These are phyloP conservation scores for Elephantulus edwardii DNA, from an alignment of 2,113 vertebrate species.

Conservation along the genomic window DNA sequence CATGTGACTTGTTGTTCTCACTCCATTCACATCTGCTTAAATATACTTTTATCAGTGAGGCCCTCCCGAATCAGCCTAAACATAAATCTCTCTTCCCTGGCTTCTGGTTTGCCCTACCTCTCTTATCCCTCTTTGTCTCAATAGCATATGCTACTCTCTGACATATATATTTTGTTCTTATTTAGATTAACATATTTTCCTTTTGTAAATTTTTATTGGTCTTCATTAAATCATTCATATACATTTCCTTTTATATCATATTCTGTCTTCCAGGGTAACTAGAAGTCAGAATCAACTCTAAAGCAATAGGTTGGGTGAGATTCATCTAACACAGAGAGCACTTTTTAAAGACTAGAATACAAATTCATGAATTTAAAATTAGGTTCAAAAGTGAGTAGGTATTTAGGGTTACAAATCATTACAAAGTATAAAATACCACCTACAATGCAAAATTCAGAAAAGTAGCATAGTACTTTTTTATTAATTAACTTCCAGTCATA, in stretches of 20 bases:
- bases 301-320: neutral
- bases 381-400: neutral
- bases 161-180: neutral
- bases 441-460: conserved; percentile 16
- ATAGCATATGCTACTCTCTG: neutral
- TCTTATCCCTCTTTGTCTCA: neutral
- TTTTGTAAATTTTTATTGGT: neutral
- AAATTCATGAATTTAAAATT: neutral
- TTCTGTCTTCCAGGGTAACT: neutral
- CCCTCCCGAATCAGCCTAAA: neutral
- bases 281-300: neutral
- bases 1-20: neutral
- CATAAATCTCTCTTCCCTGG: neutral
- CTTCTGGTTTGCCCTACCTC: neutral
- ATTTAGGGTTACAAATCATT: neutral
- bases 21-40: neutral
- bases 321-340: neutral
- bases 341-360: neutral
- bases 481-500: conserved; percentile 26
- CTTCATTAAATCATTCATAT: too few species aligned
- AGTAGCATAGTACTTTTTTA: neutral
- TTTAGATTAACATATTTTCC: neutral
- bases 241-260: too few species aligned
- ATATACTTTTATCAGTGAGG: neutral
- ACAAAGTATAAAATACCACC: conserved; percentile 6